phyloP scores from a whole-genome alignment of 2,797 vertebrate species.

The Xenopus petersii region DNA sequence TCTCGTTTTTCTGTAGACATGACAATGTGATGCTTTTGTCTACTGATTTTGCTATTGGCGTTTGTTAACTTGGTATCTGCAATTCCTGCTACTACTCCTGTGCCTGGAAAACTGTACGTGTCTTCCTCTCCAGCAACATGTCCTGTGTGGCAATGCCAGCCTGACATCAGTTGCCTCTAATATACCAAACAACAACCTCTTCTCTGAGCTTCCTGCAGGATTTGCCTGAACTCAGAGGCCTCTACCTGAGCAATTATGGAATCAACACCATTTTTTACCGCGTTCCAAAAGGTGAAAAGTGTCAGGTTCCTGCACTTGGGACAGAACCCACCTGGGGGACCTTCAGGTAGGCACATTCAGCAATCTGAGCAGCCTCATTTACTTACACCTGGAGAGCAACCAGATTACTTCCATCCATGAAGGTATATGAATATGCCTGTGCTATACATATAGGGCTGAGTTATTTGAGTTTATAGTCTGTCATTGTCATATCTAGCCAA shows the following conservation, averaged over 20 bases:
- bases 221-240: background rate
- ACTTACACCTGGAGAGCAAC: conserved; percentile 45
- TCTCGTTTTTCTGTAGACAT: background rate
- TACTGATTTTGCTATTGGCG: background rate
- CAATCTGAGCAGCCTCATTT: conserved; percentile 34
- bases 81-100: background rate
- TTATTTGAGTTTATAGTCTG: too few species aligned
- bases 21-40: background rate
- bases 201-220: background rate
- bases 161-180: background rate
- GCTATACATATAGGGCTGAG: too few species aligned
- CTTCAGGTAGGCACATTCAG: conserved; percentile 32
- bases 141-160: conserved; percentile 1
- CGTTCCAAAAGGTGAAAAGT: background rate
- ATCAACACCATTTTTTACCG: background rate
- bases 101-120: background rate
- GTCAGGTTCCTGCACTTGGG: conserved; percentile 36
- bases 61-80: background rate
- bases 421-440: conserved; percentile 31
- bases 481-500: too few species aligned
- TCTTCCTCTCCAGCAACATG: background rate
- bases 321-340: conserved; percentile 5
- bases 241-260: background rate
- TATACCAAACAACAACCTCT: background rate
- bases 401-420: conserved; percentile 25